Evolutionary conservation across 2,113 vertebrate genomes (phyloP), one percentile per base, ranked within the genome.

Genomic region (Raja brachyura): DNA sequence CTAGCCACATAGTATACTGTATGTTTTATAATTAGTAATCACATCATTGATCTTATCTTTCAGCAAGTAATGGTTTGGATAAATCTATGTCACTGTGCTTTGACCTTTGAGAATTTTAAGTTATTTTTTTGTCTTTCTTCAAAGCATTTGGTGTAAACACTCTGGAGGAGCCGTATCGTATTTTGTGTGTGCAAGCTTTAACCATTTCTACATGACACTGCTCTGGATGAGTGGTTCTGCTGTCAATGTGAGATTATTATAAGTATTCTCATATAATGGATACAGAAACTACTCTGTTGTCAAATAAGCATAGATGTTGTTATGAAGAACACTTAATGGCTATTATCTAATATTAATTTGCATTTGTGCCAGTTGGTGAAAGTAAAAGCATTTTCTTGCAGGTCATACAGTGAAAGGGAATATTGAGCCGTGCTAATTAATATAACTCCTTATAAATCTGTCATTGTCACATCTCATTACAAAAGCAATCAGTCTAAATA

Each of bases 231-330:
- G 81, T 85, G 59, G 25, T 59, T 59, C 25, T 59, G 81, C 54
- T 85, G 25, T 13, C 81, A 68, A 68, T 61, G 81, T 85, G 78
- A 48, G 79, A 22, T 28, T 11, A 22, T 28, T 11, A n/a, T n/a
- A 86, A 86, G 61, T 86, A 61, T 86, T 86, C 56, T 31, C 33
- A 92, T 54, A 48, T 25, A 90, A 92, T 92, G 2, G 88, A 92
- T 92, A 20, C 63, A 92, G 88, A 73, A 73, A 70, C 33, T 20
- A 68, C 20, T 48, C 18, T 0, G 33, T 73, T 22, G 73, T 31
- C 56, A 73, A 39, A 73, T 90, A 73, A 33, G 20, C 31, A 10
- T 48, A 73, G 31, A 88, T 70, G 70, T 85, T n/a, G 4, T 61
- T 18, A 61, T 70, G 66, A 31, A 70, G 63, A 90, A 33, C 33